These are phyloP conservation scores for Acholoe squamosa DNA, from an alignment of 2,888 invertebrate genomes.

Conservation along the genomic window DNA sequence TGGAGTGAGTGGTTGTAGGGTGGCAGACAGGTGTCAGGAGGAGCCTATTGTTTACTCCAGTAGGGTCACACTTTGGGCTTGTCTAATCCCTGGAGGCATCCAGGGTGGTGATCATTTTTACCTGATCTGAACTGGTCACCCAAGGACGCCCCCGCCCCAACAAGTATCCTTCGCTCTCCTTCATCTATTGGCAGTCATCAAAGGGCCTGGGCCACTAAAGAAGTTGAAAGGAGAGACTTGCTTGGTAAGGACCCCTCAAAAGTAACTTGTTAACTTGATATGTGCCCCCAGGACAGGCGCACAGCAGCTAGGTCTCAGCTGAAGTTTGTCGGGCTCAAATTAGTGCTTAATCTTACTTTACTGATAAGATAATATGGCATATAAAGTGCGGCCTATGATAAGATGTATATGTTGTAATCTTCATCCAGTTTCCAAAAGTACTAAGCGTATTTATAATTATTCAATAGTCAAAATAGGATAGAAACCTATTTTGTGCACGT, in stretches of 20 bases:
- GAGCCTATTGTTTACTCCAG: neutral
- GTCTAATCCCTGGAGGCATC: neutral
- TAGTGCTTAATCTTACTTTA: too few species aligned
- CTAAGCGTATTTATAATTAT: too few species aligned
- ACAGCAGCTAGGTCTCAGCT: too few species aligned
- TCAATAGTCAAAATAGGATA: too few species aligned
- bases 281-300: neutral
- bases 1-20: neutral
- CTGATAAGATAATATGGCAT: too few species aligned
- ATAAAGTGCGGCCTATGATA: too few species aligned
- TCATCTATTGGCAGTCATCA: neutral
- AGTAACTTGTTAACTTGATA: conserved; percentile 45
- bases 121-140: conserved; percentile 18
- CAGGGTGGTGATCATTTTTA: neutral
- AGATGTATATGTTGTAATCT: too few species aligned
- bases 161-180: too few species aligned
- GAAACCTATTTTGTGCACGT: too few species aligned
- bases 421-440: too few species aligned
- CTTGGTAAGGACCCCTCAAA: neutral
- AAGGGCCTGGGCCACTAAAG: conserved; percentile 3
- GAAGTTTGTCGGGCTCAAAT: too few species aligned
- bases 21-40: neutral
- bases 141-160: neutral
- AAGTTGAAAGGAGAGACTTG: conserved; percentile 35
- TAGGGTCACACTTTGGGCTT: neutral